Evolutionary conservation across 2,113 vertebrate species (phyloP), one percentile per base, ranked within the genome.

Genomic region (Zeus faber): DNA sequence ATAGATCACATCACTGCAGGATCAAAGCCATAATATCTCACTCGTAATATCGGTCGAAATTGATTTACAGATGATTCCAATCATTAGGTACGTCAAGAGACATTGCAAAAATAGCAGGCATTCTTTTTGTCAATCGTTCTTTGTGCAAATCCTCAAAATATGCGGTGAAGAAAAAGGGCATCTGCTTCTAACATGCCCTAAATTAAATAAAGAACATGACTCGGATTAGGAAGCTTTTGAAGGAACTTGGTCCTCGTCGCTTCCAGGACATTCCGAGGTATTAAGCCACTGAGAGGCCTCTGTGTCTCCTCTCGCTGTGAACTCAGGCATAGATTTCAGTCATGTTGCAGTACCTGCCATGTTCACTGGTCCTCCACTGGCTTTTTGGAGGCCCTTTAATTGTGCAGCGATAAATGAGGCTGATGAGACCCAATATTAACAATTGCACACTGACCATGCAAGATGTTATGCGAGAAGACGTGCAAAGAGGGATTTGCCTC

Each of bases 181-280:
- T 80, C 61, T 66, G 64, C 64, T 37, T 78, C 49, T 63, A 64
- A 41, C 40, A 45, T 11, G 82, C 49, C 65, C 68, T 75, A 85
- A 89, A 91, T 88, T 73, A 33, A 88, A 87, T 85, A 48, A 88
- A 66, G 58, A 87, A 79, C 84, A 88, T 89, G 88, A 89, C 86
- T 88, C 78, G 80, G 68, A 89, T 91, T 91, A 88, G 40, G 64
- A 63, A 11, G 31, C 46, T 49, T 77, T 81, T 84, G 65, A 89
- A 86, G 81, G 67, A 62, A 48, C 53, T 33, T 76, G 67, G 74
- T 80, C 80, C 72, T 76, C 20, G 31, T 69, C 65, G 63, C 37
- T 44, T 73, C 40, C 70, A 83, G 77, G 67, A 90, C 86, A 89
- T 90, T 91, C 88, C 88, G 59, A 49, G 63, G 70, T 74, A 87